Base-by-base conservation (phyloP, 2,888 invertebrate genomes). In the Hirtodrosophila confusa region DNA sequence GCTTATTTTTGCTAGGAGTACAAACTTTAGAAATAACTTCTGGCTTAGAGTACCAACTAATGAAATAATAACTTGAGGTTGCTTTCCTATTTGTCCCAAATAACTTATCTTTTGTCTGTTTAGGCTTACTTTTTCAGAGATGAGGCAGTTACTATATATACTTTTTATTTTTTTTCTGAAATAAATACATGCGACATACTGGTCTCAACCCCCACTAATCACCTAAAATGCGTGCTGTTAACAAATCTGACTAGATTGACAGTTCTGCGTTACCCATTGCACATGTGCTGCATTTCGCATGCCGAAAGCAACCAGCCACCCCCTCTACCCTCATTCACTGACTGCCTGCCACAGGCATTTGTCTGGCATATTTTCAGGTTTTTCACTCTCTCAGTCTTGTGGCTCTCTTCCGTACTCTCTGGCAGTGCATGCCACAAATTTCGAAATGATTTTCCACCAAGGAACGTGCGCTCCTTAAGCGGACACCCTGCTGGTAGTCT, bases 241-340 rank as follows among this genome's bases (percentile, higher is more conserved):
- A 80, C 80, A 80, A 84, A 77, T 77, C 47, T 44, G 57, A 62
- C 60, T 65, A 58, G 69, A 73, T 76, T 80, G 80, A 80, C 80
- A 69, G 68, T 50, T 56, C 11, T 48, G 29, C 48, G 54, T 37
- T 73, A 50, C 62, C 47, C 55, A 54, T 40, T 64, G 66, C 88
- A 85, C 86, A 80, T 84, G 80, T 80, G 82, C 60, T 78, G 70
- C 71, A 69, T 74, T 79, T 83, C 73, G 73, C 84, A 75, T 77
- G 76, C 68, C 54, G 35, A 48, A 41, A 37, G 7, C 47, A 61
- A 45, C 23, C 36, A 43, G 35, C 50, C 53, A 40, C 58, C 45
- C 55, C 61, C 55, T 68, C 43, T 36, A 17, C 23, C 36, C 10
- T 9, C 8, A 47, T 39, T 31, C 44, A 55, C 23, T 36, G 48